Conservation (phyloP, 2,888 invertebrate genomes). For the Oasisia sp. region DNA sequence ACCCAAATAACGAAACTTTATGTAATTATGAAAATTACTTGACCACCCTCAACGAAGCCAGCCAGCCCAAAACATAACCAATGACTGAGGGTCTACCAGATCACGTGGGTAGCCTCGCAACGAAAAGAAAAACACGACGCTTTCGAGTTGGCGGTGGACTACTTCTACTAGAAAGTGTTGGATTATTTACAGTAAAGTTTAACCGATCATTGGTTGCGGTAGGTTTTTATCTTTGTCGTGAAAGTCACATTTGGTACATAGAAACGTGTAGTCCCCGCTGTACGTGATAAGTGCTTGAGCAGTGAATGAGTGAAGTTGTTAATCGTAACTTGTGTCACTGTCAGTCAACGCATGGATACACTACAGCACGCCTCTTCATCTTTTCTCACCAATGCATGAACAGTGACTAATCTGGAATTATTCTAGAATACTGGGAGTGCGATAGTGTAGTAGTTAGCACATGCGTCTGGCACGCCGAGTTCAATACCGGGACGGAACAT, state of each 20-base stretch:
- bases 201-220: background rate
- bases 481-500: no score
- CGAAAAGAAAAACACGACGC: constrained; percentile 17
- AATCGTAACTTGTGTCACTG: background rate
- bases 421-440: no score
- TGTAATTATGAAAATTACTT: background rate
- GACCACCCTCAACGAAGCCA: background rate
- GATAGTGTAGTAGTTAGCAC: no score
- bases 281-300: background rate
- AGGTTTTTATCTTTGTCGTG: background rate
- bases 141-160: background rate
- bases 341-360: background rate
- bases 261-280: background rate
- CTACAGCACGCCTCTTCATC: no score
- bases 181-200: background rate
- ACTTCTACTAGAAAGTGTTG: background rate
- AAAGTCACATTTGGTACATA: background rate
- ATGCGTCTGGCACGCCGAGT: no score
- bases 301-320: background rate
- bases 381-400: no score
- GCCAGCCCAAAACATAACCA: background rate
- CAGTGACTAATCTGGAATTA: no score
- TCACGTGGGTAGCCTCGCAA: background rate
- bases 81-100: background rate
- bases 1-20: background rate